phyloP scores from a whole-genome alignment of 2,888 invertebrate genomes.

The Dione vanillae region DNA sequence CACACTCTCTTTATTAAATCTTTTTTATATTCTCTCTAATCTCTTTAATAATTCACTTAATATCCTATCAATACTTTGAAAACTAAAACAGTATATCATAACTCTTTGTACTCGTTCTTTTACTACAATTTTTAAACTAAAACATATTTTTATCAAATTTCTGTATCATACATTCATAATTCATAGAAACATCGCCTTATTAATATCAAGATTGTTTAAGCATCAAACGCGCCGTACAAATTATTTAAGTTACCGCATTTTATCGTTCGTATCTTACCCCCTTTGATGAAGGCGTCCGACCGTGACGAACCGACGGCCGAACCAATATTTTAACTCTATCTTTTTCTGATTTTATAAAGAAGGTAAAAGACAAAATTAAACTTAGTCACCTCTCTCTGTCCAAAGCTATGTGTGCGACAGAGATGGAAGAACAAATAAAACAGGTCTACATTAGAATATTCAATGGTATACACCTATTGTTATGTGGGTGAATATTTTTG shows the following conservation, averaged over 20 bases:
- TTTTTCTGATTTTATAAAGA: conserved; percentile 38
- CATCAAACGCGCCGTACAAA: conserved; percentile 39
- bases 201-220: conserved; percentile 41
- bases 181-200: conserved; percentile 21
- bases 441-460: conserved; percentile 43
- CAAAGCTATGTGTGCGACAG: background rate
- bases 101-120: background rate
- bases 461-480: conserved; percentile 41
- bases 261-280: conserved; percentile 53
- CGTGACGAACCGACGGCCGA: conserved; percentile 74
- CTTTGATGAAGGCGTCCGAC: conserved; percentile 69
- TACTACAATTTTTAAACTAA: background rate
- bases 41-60: too few species aligned
- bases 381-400: conserved; percentile 18
- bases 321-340: conserved; percentile 62
- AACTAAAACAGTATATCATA: background rate
- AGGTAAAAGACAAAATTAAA: conserved; percentile 41
- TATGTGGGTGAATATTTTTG: conserved; percentile 40
- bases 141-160: background rate
- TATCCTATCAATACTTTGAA: too few species aligned
- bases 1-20: too few species aligned
- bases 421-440: conserved; percentile 31
- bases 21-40: too few species aligned
- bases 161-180: conserved; percentile 8
- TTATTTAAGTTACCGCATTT: conserved; percentile 40